Conservation (phyloP, 2,797 vertebrate genomes). For the Micropoecilia bifurca region DNA sequence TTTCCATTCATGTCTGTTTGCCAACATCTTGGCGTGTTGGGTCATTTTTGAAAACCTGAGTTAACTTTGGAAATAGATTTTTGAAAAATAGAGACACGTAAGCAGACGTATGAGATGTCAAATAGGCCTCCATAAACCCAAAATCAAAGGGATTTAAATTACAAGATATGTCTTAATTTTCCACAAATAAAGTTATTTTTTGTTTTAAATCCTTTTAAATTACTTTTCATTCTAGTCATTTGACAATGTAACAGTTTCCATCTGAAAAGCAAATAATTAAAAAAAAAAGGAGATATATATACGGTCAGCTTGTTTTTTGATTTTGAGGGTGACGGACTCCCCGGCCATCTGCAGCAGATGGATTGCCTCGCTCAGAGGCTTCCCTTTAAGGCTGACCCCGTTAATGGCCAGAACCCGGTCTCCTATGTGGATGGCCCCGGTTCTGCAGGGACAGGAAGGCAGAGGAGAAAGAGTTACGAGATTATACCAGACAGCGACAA, state of each 20-base stretch:
- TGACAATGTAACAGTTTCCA: background rate
- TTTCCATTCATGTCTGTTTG: background rate
- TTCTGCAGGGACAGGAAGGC: constrained; percentile 79
- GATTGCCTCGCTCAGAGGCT: constrained; percentile 96
- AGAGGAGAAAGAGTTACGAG: constrained; percentile 49
- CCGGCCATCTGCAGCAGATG: constrained; percentile 96
- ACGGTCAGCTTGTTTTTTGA: constrained; percentile 94
- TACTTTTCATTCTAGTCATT: background rate
- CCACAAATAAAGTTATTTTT: background rate
- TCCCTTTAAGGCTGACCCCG: constrained; percentile 94
- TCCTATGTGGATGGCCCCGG: constrained; percentile 94
- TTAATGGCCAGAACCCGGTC: constrained; percentile 97
- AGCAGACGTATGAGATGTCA: too few species aligned
- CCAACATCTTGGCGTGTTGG: background rate
- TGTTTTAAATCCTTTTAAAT: background rate
- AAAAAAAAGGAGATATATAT: constrained; percentile 39
- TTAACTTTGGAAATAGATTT: background rate
- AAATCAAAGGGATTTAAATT: background rate
- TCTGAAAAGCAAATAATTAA: background rate
- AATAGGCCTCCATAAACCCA: background rate
- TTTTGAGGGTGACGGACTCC: constrained; percentile 96
- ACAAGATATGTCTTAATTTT: background rate
- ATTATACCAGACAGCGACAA: constrained; percentile 54
- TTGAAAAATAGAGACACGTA: background rate
- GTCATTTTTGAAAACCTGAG: background rate